Percentiles rank a stretch among this genome's conserved stretches.
Conservation (phyloP, 1,140 invertebrate genomes). For the Heliconius himera region DNA sequence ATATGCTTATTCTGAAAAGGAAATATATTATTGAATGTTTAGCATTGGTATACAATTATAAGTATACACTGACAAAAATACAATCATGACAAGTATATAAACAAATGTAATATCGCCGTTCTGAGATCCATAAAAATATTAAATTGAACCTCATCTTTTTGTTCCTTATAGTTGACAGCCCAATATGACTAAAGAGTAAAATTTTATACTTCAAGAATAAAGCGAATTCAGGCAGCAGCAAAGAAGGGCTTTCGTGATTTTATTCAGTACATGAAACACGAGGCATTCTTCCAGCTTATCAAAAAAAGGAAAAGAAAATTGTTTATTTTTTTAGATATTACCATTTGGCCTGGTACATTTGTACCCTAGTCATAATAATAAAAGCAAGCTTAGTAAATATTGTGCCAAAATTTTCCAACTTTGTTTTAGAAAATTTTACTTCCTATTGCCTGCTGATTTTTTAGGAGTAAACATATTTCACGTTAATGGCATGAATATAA, state of each 20-base stretch:
- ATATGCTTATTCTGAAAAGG: background rate
- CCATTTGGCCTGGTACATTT: background rate
- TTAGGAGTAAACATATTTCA: background rate
- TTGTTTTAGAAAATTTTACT: background rate
- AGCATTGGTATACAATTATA: too few species aligned
- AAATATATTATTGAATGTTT: background rate
- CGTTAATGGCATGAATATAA: background rate
- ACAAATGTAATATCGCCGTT: background rate
- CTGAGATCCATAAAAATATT: background rate
- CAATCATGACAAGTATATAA: background rate
- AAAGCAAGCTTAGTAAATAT: background rate
- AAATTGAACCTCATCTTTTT: background rate
- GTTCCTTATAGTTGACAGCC: background rate
- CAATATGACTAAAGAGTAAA: background rate
- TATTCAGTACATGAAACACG: background rate
- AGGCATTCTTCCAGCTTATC: background rate
- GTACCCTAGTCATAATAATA: background rate
- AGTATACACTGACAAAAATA: background rate
- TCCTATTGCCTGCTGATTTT: background rate
- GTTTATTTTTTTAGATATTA: background rate
- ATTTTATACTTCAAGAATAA: background rate
- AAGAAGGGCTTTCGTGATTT: background rate
- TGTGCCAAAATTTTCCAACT: background rate
- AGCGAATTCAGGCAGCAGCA: background rate
- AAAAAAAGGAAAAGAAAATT: background rate